Evolutionary conservation across 2,113 vertebrate genomes (phyloP), one percentile per base, ranked within the genome.

Genomic region (Microcebus griseorufus): DNA sequence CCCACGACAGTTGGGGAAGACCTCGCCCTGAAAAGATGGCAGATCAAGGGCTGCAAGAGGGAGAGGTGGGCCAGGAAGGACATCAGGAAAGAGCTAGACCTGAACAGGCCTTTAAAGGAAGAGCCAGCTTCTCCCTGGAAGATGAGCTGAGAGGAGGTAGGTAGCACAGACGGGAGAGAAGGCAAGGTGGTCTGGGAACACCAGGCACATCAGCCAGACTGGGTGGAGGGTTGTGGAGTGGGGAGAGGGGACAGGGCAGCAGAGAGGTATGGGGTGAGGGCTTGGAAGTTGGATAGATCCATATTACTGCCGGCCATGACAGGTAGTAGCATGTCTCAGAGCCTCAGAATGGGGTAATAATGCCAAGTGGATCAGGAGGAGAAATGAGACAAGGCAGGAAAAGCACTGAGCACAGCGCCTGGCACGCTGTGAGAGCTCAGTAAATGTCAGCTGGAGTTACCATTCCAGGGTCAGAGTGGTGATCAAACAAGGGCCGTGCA

Each of bases 41-140:
- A 34, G 32, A 51, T 4, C 42, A 92, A 70, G 65, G 93, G 25
- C 67, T 67, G 11, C 17, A 51, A 0, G 10, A 16, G 51, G 5
- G 12, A 91, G 18, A 93, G 67, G 22, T 27, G 29, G 45, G 37
- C 81, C 17, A 75, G 51, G 34, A 27, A n/a, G 53, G 67, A 37
- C n/a, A 23, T 53, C 48, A 1, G 45, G 42, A 60, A 83, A 83
- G 79, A 76, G n/a, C 45, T 1, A 25, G 32, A 75, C 13, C 60
- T 42, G 23, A 60, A 25, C 32, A 25, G 23, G 51, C 17, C 58
- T 51, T 27, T 16, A 53, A 32, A 69, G 11, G 39, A n/a, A 65
- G 72, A 29, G 37, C 67, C 37, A 79, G 79, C 45, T 51, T 88
- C 88, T 79, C 79, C 73, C 69, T 62, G 13, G 6, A n/a, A 94